phyloP scores from a whole-genome alignment of 2,113 vertebrate genomes.

The Empidonax traillii region DNA sequence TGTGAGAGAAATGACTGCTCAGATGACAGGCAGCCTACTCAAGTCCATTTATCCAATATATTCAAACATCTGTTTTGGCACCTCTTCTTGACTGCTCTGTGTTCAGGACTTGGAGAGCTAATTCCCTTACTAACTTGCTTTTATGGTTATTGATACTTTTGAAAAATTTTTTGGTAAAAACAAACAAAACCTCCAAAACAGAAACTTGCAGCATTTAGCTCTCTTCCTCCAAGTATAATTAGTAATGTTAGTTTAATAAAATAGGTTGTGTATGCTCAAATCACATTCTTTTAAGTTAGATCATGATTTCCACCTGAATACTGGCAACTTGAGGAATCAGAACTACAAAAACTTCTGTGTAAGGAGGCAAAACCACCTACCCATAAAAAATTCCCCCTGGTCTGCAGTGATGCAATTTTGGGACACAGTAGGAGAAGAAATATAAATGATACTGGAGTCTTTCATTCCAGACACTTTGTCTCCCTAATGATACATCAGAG shows the following conservation, averaged over 20 bases:
- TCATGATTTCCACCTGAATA: background rate
- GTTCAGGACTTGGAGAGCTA: background rate
- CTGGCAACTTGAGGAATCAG: background rate
- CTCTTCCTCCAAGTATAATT: background rate
- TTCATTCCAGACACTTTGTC: conserved; percentile 45
- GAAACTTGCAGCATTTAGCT: background rate
- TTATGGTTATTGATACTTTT: background rate
- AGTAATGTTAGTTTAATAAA: background rate
- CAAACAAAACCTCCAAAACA: background rate
- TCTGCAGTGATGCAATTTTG: conserved; percentile 18
- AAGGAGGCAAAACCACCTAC: background rate
- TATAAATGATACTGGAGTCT: conserved; percentile 39
- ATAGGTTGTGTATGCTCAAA: background rate
- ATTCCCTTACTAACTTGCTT: background rate
- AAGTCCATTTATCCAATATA: background rate
- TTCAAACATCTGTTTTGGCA: background rate
- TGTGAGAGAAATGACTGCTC: background rate
- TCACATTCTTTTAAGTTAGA: background rate
- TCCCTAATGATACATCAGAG: conserved; percentile 61
- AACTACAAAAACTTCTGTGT: background rate
- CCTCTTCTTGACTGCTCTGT: background rate
- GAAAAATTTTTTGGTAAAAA: background rate
- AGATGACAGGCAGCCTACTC: background rate
- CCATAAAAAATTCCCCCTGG: background rate
- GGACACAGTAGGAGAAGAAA: conserved; percentile 16